Conservation (phyloP, 1,140 invertebrate genomes). For the Megalonaias nervosa region DNA sequence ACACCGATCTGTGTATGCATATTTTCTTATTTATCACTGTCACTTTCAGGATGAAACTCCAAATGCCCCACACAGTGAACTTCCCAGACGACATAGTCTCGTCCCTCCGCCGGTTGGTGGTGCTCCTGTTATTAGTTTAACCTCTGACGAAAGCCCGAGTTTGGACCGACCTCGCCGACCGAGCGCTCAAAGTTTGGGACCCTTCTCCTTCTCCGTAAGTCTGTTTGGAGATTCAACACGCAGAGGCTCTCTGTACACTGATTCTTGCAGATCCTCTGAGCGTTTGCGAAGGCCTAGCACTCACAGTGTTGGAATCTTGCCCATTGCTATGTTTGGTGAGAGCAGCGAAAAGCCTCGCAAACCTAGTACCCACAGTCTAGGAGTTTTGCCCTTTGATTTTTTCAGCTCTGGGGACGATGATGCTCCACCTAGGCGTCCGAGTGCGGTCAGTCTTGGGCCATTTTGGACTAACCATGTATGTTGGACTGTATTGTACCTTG, state of each 20-base stretch:
- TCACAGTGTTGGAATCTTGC: slow-evolving; percentile 63
- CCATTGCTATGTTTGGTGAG: slow-evolving; percentile 65
- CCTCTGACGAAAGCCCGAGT: slow-evolving; percentile 54
- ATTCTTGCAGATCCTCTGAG: slow-evolving; percentile 44
- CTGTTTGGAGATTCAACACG: slow-evolving; percentile 58
- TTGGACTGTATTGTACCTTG: slow-evolving; percentile 25
- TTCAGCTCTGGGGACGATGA: slow-evolving; percentile 57
- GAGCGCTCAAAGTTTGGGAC: slow-evolving; percentile 64
- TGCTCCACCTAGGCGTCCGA: slow-evolving; percentile 46
- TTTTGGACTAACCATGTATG: slow-evolving; percentile 59
- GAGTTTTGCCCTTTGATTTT: slow-evolving; percentile 46
- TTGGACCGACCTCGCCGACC: slow-evolving; percentile 57
- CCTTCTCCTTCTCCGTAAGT: slow-evolving; percentile 63
- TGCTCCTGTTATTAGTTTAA: slow-evolving; percentile 59
- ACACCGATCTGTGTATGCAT: too few relatives aligned
- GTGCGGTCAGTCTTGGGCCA: slow-evolving; percentile 59
- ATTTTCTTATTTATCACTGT: neutral
- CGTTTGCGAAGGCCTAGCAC: slow-evolving; percentile 56
- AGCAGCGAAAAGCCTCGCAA: slow-evolving; percentile 57
- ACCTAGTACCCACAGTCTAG: slow-evolving; percentile 65
- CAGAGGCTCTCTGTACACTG: slow-evolving; percentile 42
- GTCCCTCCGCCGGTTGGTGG: slow-evolving; percentile 51
- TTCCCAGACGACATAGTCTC: slow-evolving; percentile 56
- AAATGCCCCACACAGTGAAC: slow-evolving; percentile 47
- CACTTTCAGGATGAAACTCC: slow-evolving; percentile 57